Percentiles rank a stretch among this genome's conserved stretches.
Conservation (phyloP, 2,888 invertebrate species). For the Pandemis corylana region DNA sequence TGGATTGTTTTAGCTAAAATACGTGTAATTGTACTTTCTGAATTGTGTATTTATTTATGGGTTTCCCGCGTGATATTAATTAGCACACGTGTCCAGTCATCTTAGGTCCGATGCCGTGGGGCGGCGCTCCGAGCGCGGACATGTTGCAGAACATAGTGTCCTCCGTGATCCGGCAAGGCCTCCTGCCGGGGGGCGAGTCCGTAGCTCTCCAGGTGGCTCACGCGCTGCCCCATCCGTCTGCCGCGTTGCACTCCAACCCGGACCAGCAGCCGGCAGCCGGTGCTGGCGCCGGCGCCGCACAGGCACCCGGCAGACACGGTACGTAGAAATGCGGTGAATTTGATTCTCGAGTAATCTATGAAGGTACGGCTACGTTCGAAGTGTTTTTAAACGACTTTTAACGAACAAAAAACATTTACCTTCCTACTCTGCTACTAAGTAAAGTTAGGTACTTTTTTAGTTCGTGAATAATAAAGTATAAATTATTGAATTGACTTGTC, state of each 20-base stretch:
- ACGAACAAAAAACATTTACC: no score
- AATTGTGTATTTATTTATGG: neutral
- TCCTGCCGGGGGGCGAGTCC: constrained; percentile 60
- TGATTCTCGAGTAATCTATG: neutral
- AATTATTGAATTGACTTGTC: no score
- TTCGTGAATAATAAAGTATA: no score
- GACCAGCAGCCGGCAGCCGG: constrained; percentile 10
- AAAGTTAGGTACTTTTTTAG: no score
- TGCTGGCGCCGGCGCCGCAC: constrained; percentile 9
- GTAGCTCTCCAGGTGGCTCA: constrained; percentile 49
- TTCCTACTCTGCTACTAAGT: no score
- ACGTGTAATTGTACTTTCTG: no score
- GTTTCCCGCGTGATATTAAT: neutral
- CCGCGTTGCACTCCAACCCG: constrained; percentile 6
- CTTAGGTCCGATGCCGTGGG: constrained; percentile 61
- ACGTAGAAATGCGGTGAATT: neutral
- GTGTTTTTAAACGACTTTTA: no score
- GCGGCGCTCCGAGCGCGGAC: constrained; percentile 58
- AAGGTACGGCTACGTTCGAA: no score
- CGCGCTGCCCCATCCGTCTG: constrained; percentile 22
- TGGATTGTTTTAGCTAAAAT: no score
- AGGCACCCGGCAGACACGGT: constrained; percentile 24
- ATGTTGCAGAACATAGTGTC: constrained; percentile 64
- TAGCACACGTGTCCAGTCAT: constrained; percentile 52
- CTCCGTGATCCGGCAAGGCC: constrained; percentile 62